A percentile compares a stretch with the other conserved stretches of the same genome.
Conservation (phyloP, 2,113 vertebrate species). For the Cochlearius cochlearius region DNA sequence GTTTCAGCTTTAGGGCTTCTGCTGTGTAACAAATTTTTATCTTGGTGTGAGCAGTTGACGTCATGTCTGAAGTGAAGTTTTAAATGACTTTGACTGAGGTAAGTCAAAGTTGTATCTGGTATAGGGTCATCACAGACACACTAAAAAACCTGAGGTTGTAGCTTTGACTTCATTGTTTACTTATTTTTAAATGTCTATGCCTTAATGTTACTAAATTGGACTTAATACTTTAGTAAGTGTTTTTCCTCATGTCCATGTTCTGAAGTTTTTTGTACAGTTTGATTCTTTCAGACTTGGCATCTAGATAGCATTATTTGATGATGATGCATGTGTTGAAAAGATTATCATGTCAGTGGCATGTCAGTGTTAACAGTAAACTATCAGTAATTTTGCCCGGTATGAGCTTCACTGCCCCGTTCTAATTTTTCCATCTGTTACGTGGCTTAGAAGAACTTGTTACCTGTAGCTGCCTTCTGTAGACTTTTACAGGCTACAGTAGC, state of each 20-base stretch:
- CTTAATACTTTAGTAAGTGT: not conserved
- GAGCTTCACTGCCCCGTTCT: not conserved
- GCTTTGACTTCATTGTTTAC: not conserved
- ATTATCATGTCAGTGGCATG: accelerated
- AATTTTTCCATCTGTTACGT: not conserved
- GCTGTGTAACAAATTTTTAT: not conserved
- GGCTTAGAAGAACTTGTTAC: not conserved
- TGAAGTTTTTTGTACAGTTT: not conserved
- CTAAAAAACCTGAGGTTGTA: not conserved
- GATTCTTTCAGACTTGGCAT: not conserved
- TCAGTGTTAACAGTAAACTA: not conserved
- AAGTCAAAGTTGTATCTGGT: not conserved
- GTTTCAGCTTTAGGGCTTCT: not conserved
- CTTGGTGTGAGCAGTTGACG: not conserved
- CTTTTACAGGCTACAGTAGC: not conserved
- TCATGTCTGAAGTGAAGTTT: not conserved
- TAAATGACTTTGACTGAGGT: not conserved
- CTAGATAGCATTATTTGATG: not conserved
- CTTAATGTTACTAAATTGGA: not conserved
- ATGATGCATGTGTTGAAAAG: not conserved
- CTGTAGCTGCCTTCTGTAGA: not conserved
- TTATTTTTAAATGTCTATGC: not conserved
- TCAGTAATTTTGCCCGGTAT: not conserved
- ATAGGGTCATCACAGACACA: not conserved
- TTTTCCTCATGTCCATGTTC: not conserved